Evolutionary conservation across 2,888 invertebrate genomes (phyloP).

Genomic region (Candidula unifasciata): DNA sequence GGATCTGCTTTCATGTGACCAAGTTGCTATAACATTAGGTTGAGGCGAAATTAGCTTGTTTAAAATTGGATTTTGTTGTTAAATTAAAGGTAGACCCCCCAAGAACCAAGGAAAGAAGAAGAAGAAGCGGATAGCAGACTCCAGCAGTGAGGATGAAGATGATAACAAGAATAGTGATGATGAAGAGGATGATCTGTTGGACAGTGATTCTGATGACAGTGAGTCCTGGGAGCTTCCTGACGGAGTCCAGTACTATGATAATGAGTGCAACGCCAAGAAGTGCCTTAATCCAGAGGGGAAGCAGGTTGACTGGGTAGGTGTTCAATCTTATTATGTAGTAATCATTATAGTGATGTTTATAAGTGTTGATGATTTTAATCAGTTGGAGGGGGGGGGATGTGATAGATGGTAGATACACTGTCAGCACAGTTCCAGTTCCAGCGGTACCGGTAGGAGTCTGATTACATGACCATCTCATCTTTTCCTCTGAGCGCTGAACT

Average conservation of each 20-base stretch:
- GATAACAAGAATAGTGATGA: conserved; percentile 9
- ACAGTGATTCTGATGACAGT: not conserved
- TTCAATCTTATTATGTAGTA: not conserved
- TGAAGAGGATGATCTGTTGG: not conserved
- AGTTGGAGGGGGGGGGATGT: no score
- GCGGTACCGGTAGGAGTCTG: no score
- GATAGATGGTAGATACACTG: no score
- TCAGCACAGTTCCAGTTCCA: no score
- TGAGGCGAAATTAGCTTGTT: no score
- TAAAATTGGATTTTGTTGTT: not conserved
- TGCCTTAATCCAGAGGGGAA: conserved; percentile 42
- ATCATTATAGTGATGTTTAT: not conserved
- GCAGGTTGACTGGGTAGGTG: conserved; percentile 48
- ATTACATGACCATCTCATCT: no score
- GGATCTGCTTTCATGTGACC: not conserved
- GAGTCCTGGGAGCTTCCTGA: conserved; percentile 43
- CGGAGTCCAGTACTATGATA: conserved; percentile 47
- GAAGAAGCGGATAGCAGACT: conserved; percentile 5
- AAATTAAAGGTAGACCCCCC: not conserved
- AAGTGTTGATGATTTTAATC: not conserved
- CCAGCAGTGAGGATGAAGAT: conserved; percentile 31
- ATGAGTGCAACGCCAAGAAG: conserved; percentile 38
- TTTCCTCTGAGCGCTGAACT: no score
- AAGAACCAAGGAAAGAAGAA: conserved; percentile 22
- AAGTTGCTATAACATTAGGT: not conserved